Evolutionary conservation across 1,140 invertebrate genomes (phyloP), one percentile per base, ranked within the genome.

Genomic region (Drosophila sp.): DNA sequence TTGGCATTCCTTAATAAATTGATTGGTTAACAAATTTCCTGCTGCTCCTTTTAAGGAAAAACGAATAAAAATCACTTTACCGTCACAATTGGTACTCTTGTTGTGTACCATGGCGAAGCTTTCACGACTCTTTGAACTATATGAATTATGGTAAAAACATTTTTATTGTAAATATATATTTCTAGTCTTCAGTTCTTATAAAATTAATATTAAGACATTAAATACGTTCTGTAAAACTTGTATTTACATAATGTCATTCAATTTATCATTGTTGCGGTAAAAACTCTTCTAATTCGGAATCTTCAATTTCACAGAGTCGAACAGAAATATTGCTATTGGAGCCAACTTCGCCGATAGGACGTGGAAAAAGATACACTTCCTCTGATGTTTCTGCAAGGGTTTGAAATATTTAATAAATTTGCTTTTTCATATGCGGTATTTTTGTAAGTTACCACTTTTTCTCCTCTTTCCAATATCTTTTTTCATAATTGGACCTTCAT

Each of bases 291-390:
- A 94, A 95, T 90, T 97, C 96, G n/a, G 96, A 96, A 92, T 98
- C 97, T 92, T 98, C 97, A 87, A 98, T 97, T 93, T 98, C 97
- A 93, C 97, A 98, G 33, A 98, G 93, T 93, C 96, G 95, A 27
- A 96, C 95, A 25, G 97, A 97, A 60, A 97, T 93, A 92, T 97
- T 96, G 92, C 97, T 98, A 90, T 96, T 96, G 4, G 95, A 87
- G 29, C 79, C 95, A 54, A 93, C 94, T 60, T 77, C 76, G 50
- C 76, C 80, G 66, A 72, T 74, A 62, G 81, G 93, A 94, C 60
- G 94, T 94, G 40, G 96, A 93, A 70, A 97, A 93, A 41, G 96
- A 96, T 92, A 96, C 95, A 66, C 95, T 93, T 92, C 97, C 96
- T 85, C 96, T 94, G 94, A 84, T 58, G 80, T 80, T 60, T 84